Base-by-base conservation (phyloP, 92 coral and sea anemone species). In the Bergia puertoricense region DNA sequence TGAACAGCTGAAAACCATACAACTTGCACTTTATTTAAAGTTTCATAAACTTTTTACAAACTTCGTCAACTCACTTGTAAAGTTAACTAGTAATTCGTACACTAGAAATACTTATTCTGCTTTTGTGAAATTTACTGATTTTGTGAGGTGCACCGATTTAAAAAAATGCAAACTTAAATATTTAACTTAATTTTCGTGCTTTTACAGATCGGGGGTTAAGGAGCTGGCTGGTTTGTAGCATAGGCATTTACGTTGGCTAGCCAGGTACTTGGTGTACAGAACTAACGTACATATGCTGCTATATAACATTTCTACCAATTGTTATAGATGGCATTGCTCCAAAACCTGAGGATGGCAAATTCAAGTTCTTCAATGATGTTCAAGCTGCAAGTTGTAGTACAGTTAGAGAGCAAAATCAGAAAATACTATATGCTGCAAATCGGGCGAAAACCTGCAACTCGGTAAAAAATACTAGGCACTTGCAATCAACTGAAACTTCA, bases 401-500 rank as follows among this genome's bases (percentile, higher is more conserved):
- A 54, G 57, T 45, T 4, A 18, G 44, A 50, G 79, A 72, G 7
- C 13, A 46, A 45, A 54, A 5, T 30, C 74, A 62, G 42, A 69
- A 59, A 43, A 16, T 69, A 23, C 10, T 46, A 39, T 6, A 2
- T 50, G 8, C 66, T 6, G 38, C 40, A 48, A 50, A 38, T 36
- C n/a, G 51, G 14, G 44, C 59, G 30, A 45, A 51, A 20, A 76
- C 18, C 30, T 84, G 15, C 65, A 48, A 72, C 43, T 57, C 10
- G 41, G 56, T 8, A 23, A 71, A 84, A 71, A 48, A 69, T 5
- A 56, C 68, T 36, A 84, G 68, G 20, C 40, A 30, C 68, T 22
- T 43, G 67, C 65, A 84, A 22, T 36, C 79, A 71, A 67, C 46
- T n/a, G 56, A 37, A 84, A 20, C 78, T 46, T 30, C 54, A 69